phyloP scores from a whole-genome alignment of 2,113 vertebrate species.

The Crotalus horridus region DNA sequence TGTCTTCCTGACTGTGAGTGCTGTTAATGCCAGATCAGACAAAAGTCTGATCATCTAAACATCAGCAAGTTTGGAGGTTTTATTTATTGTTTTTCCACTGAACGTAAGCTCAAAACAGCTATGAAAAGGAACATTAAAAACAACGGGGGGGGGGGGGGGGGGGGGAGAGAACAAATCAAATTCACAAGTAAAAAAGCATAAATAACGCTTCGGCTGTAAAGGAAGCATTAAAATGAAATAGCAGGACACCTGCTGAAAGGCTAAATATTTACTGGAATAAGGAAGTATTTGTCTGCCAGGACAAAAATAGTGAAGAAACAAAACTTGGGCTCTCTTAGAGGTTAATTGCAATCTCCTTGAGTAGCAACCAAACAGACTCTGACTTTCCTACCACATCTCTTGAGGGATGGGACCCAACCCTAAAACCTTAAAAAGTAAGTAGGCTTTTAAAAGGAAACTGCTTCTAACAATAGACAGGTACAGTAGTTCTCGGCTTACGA shows the following conservation, averaged over 20 bases:
- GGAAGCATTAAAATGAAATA: not conserved
- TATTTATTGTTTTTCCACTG: not conserved
- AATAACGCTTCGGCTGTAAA: not conserved
- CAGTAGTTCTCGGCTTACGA: not conserved
- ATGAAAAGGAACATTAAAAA: not conserved
- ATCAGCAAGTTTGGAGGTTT: not conserved
- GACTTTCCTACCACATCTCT: not conserved
- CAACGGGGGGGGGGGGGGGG: fast-evolving
- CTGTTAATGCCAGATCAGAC: not conserved
- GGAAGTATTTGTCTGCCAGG: not conserved
- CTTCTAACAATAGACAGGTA: not conserved
- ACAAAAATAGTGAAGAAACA: not conserved
- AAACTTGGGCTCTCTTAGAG: not conserved
- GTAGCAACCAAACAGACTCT: not conserved
- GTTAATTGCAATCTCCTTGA: not conserved
- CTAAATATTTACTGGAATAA: not conserved
- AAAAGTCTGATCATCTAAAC: not conserved
- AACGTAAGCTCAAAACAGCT: not conserved
- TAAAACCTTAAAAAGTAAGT: not conserved
- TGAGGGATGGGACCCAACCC: not conserved
- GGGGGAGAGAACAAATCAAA: not conserved
- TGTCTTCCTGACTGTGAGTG: not conserved
- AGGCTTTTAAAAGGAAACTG: not conserved
- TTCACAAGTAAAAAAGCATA: not conserved
- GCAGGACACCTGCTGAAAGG: not conserved